Evolutionary conservation across 1,140 invertebrate species (phyloP), one percentile per base, ranked within the genome.

Genomic region (Drosophila obscura): DNA sequence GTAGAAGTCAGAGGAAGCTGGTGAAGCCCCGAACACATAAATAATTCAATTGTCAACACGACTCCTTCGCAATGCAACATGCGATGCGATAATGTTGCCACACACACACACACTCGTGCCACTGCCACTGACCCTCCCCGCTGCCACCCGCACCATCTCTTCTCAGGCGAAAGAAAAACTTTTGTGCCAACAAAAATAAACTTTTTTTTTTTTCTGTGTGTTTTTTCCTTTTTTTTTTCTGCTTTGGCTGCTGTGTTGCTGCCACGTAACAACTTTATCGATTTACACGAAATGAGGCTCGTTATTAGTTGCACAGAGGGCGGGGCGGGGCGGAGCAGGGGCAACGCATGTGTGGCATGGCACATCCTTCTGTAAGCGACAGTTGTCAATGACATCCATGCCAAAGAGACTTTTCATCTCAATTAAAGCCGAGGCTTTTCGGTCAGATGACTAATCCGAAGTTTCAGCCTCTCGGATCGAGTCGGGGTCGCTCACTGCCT

Each of bases 1-100:
- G 13, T 11, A 2, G 57, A 67, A 76, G 77, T 57, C 77, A 64
- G 28, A 15, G 50, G 39, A 61, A 19, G 35, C 26, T 61, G 64
- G 49, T 58, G 35, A 8, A 66, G 43, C 56, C 63, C 66, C 66
- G 56, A 72, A 67, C 73, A 88, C 83, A 88, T 88, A 88, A 89
- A 88, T 88, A 88, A 88, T 88, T 88, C 83, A 88, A 88, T 88
- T 89, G 83, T 88, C 83, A 73, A 79, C 65, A 87, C 62, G 68
- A 39, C 35, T 39, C 35, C 63, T 66, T 60, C 60, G 60, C 77
- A 64, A 74, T 75, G 67, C 80, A 84, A 77, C 81, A 84, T 84
- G 81, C 81, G 80, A 84, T 84, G 80, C 80, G 81, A 84, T 84
- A 80, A 85, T 84, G 80, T 84, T 84, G 44, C 73, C 71, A 56